phyloP scores from a whole-genome alignment of 1,140 invertebrate species.

The Nasonia giraulti region DNA sequence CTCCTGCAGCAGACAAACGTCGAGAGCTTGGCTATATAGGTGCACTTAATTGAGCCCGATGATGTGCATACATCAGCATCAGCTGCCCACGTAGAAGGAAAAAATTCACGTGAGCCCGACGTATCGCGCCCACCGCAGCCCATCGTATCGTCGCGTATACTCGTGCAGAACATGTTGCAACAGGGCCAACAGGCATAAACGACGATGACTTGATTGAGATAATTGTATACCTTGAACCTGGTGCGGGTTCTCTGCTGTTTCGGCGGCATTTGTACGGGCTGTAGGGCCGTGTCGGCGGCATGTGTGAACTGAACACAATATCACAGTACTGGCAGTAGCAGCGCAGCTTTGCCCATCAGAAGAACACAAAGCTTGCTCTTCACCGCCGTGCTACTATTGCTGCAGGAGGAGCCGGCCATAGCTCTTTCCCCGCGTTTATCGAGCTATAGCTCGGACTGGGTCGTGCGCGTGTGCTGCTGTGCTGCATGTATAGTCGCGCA shows the following conservation, averaged over 20 bases:
- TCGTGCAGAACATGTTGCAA: too few relatives aligned
- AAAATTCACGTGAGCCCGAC: not conserved
- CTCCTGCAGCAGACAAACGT: not conserved
- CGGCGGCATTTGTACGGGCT: slow-evolving; percentile 62
- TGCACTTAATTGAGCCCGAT: too few relatives aligned
- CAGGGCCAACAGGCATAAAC: too few relatives aligned
- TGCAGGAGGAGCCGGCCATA: not conserved
- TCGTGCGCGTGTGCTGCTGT: too few relatives aligned
- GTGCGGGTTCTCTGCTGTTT: slow-evolving; percentile 61
- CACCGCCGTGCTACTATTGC: not conserved
- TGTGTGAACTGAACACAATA: slow-evolving; percentile 9
- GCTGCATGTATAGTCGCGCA: too few relatives aligned
- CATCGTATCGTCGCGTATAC: not conserved
- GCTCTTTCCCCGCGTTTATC: not conserved
- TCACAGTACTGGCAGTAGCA: not conserved
- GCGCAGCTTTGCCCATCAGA: not conserved
- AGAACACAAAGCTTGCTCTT: not conserved
- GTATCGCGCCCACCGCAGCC: too few relatives aligned
- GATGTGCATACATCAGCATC: too few relatives aligned
- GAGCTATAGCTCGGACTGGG: not conserved
- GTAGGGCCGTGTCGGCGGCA: slow-evolving; percentile 12
- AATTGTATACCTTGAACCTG: slow-evolving; percentile 65
- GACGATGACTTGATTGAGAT: not conserved
- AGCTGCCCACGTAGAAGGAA: too few relatives aligned
- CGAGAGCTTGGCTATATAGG: not conserved